Evolutionary conservation across 2,113 vertebrate species (phyloP).

Genomic region (Tursiops truncatus): DNA sequence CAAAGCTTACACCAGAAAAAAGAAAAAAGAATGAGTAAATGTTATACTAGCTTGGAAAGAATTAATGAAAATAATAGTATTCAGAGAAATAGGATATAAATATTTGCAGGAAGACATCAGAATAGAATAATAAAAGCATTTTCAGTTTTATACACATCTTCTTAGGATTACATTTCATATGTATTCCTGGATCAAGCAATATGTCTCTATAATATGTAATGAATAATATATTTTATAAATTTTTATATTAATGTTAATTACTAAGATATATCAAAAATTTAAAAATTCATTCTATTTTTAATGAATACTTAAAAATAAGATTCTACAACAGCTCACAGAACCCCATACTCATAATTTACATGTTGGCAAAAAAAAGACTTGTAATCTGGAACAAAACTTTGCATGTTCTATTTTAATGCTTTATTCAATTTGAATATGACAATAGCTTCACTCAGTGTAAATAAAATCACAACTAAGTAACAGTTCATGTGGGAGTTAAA

Average conservation of each 20-base stretch:
- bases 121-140: not conserved
- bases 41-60: not conserved
- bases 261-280: not conserved
- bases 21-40: not conserved
- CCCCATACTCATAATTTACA: not conserved
- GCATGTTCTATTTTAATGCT: not conserved
- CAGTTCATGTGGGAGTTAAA: not conserved
- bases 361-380: not conserved
- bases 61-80: not conserved
- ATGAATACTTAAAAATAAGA: conserved; percentile 23
- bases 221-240: conserved; percentile 29
- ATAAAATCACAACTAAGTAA: conserved; percentile 35
- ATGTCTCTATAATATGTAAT: not conserved
- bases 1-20: not conserved
- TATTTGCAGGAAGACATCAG: not conserved
- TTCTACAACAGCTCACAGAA: not conserved
- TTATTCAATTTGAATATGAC: not conserved
- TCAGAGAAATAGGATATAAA: not conserved
- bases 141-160: not conserved
- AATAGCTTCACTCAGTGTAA: not conserved
- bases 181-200: not conserved
- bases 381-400: not conserved
- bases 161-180: not conserved
- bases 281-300: not conserved
- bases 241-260: conserved; percentile 8